Conservation (phyloP, 2,113 vertebrate species). For the Baryphthengus martii region DNA sequence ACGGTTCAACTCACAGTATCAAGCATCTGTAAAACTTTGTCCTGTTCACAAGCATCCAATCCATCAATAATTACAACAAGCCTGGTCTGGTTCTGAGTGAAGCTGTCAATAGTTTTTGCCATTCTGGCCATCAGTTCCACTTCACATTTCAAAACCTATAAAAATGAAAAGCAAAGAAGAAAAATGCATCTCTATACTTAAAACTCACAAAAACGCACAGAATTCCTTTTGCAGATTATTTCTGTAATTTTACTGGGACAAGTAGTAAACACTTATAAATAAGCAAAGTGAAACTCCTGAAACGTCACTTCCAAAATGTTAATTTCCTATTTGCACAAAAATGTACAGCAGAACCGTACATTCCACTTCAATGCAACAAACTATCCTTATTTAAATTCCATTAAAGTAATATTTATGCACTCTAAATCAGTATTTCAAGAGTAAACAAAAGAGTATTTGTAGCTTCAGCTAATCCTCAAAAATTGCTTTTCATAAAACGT, state of each 20-base stretch:
- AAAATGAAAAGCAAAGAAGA: background rate
- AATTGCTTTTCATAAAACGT: background rate
- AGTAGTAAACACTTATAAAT: background rate
- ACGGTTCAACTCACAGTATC: constrained; percentile 83
- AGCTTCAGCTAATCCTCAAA: background rate
- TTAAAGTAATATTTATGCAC: background rate
- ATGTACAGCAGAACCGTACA: background rate
- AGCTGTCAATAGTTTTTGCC: constrained; percentile 97
- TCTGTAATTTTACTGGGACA: too few relatives aligned
- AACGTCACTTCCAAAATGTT: background rate
- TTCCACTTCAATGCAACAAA: background rate
- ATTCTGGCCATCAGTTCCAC: constrained; percentile 98
- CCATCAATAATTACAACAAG: constrained; percentile 97
- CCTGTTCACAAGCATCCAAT: constrained; percentile 95
- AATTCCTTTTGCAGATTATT: background rate
- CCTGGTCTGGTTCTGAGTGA: constrained; percentile 97
- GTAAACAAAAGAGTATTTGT: background rate
- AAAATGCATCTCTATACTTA: background rate
- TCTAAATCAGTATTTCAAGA: background rate
- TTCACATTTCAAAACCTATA: constrained; percentile 94
- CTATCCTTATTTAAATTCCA: background rate
- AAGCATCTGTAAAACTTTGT: constrained; percentile 97
- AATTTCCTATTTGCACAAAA: background rate
- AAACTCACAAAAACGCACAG: background rate
- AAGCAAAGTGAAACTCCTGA: background rate